Conservation (phyloP, 2,113 vertebrate genomes). For the Telmatochromis brachygnathus region DNA sequence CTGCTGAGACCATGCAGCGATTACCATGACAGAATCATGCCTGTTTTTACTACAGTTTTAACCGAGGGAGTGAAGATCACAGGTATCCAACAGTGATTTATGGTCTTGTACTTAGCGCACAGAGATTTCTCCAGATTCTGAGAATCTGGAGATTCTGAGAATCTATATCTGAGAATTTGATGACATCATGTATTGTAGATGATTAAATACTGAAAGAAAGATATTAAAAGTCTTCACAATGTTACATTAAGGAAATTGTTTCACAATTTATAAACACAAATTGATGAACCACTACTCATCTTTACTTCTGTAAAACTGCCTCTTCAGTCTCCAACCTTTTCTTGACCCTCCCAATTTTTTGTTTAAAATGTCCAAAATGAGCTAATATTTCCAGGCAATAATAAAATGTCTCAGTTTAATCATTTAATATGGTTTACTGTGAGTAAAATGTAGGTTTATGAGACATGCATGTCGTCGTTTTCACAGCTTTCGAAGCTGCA, state of each 20-base stretch:
- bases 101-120: background rate
- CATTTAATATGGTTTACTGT: background rate
- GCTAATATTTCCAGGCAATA: background rate
- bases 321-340: background rate
- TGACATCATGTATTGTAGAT: background rate
- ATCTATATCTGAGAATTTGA: background rate
- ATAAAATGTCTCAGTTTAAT: background rate
- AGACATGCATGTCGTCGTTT: fast-evolving
- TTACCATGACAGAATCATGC: background rate
- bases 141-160: background rate
- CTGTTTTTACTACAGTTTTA: background rate
- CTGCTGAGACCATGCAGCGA: background rate
- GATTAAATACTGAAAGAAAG: background rate
- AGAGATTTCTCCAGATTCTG: background rate
- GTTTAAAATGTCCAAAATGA: background rate
- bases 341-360: background rate
- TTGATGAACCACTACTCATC: background rate
- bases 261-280: background rate
- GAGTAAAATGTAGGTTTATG: background rate
- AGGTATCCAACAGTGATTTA: background rate
- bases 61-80: background rate
- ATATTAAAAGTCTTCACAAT: background rate
- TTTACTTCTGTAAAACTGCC: background rate
- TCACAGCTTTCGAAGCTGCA: fast-evolving
- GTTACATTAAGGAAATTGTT: background rate